phyloP scores from a whole-genome alignment of 2,113 vertebrate species.

The Oenanthe oenanthe region DNA sequence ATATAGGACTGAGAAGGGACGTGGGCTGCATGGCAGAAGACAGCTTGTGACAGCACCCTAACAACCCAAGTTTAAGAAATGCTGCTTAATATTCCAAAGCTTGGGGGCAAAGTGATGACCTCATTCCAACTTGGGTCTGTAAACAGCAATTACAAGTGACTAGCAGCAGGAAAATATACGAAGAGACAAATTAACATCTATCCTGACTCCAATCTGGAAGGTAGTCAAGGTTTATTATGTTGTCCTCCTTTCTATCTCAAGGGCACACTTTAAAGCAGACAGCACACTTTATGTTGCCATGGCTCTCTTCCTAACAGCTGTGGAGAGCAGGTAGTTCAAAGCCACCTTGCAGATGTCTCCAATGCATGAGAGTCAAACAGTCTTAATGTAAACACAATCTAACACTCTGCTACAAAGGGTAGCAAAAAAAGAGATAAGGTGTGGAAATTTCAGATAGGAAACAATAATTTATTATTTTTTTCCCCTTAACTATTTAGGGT shows the following conservation, averaged over 20 bases:
- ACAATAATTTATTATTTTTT: background rate
- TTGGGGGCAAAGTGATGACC: background rate
- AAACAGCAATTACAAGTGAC: background rate
- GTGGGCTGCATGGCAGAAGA: background rate
- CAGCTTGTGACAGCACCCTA: background rate
- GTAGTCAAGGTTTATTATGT: background rate
- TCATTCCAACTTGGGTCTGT: background rate
- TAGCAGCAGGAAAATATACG: background rate
- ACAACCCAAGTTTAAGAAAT: background rate
- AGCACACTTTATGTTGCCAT: background rate
- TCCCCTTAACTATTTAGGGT: background rate
- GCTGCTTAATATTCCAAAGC: background rate
- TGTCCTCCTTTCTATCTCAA: background rate
- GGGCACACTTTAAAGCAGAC: background rate
- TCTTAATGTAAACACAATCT: background rate
- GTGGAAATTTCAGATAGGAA: background rate
- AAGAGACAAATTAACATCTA: background rate
- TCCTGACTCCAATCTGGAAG: background rate
- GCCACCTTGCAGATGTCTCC: background rate
- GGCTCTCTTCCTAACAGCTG: background rate
- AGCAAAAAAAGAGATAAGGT: background rate
- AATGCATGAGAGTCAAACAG: background rate
- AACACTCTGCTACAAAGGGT: background rate
- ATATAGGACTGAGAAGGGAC: accelerated
- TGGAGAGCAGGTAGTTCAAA: background rate